Percentiles rank a stretch among this genome's conserved stretches.
These are phyloP conservation scores for Neuroterus valhalla DNA, from an alignment of 1,140 invertebrate species.

Conservation along the genomic window DNA sequence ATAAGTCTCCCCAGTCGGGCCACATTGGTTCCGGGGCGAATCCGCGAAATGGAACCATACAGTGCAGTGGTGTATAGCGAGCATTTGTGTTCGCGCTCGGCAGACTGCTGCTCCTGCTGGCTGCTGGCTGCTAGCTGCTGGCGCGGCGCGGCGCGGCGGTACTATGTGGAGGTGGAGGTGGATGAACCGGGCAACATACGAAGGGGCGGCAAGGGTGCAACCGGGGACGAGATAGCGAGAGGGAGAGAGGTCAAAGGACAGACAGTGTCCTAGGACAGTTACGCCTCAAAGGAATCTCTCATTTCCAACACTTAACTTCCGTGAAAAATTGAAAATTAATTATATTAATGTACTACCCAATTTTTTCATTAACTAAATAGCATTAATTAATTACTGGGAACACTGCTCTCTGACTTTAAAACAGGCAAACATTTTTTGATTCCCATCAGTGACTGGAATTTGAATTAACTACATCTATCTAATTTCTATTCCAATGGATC, in stretches of 20 bases:
- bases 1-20: slow-evolving; percentile 45
- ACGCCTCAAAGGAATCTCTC: slow-evolving; percentile 24
- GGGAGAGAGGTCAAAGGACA: slow-evolving; percentile 40
- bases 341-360: not conserved
- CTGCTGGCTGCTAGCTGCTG: slow-evolving; percentile 11
- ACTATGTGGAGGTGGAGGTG: slow-evolving; percentile 54
- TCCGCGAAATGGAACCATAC: slow-evolving; percentile 56
- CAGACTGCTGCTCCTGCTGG: slow-evolving; percentile 3
- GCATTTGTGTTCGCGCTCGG: slow-evolving; percentile 4
- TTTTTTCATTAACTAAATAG: not conserved
- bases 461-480: too few relatives aligned
- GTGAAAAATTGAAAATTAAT: not conserved
- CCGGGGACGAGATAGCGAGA: slow-evolving; percentile 17
- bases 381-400: too few relatives aligned
- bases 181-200: slow-evolving; percentile 59
- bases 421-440: too few relatives aligned
- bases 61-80: slow-evolving; percentile 39
- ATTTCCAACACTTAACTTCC: not conserved
- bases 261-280: slow-evolving; percentile 55
- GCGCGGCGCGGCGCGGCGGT: slow-evolving; percentile 31
- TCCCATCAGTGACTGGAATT: too few relatives aligned
- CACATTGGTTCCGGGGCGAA: slow-evolving; percentile 47
- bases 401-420: too few relatives aligned
- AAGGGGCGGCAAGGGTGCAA: slow-evolving; percentile 53
- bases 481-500: too few relatives aligned